Percentiles rank a stretch among this genome's conserved stretches.
Conservation (phyloP, 2,797 vertebrate genomes). For the Chlorospingus semifuscus region DNA sequence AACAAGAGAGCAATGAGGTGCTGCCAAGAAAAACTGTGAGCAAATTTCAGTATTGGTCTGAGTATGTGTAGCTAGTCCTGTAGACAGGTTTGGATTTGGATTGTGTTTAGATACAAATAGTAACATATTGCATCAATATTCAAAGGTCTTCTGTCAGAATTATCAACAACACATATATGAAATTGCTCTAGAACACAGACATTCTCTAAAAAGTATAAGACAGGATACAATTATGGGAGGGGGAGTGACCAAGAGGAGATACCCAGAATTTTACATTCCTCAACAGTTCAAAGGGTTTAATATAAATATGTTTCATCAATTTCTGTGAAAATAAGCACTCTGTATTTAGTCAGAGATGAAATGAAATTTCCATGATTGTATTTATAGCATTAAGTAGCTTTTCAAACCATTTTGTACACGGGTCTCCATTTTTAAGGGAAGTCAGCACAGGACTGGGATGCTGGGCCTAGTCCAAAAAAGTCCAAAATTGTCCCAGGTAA, state of each 20-base stretch:
- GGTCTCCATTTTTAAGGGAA: background rate
- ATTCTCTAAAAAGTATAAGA: background rate
- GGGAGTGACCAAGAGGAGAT: background rate
- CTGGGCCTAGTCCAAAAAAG: background rate
- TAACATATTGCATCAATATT: background rate
- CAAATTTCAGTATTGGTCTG: background rate
- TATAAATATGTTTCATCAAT: background rate
- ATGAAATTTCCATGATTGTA: background rate
- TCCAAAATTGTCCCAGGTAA: background rate
- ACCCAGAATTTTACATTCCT: background rate
- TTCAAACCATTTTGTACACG: background rate
- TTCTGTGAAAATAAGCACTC: background rate
- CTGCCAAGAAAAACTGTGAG: constrained; percentile 22
- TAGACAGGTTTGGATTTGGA: background rate
- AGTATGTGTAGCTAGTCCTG: background rate
- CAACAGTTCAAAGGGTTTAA: background rate
- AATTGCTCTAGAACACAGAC: background rate
- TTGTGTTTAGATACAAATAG: background rate
- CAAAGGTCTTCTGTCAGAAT: background rate
- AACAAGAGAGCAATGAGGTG: background rate
- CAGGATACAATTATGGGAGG: background rate
- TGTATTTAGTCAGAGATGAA: background rate
- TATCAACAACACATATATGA: background rate
- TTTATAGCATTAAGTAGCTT: background rate
- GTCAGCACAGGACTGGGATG: background rate